Conservation (phyloP, 2,797 vertebrate genomes). For the Buphagus erythrorhynchus region DNA sequence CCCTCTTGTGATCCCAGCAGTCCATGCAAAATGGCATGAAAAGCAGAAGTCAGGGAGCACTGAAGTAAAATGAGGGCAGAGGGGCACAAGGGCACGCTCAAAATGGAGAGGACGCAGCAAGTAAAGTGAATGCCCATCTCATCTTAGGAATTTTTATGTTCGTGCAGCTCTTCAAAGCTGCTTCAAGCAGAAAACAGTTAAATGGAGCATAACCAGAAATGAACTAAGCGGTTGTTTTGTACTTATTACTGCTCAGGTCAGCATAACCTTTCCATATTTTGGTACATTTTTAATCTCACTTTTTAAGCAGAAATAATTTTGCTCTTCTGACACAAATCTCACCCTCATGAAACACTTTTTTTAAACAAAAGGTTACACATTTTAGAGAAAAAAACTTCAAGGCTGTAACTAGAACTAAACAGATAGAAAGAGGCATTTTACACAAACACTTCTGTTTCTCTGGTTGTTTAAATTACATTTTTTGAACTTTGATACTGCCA, state of each 20-base stretch:
- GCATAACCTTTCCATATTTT: not conserved
- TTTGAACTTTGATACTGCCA: not conserved
- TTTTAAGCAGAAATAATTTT: slow-evolving; percentile 4
- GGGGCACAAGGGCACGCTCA: not conserved
- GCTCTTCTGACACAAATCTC: not conserved
- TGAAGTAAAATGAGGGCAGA: slow-evolving; percentile 7
- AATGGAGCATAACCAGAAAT: slow-evolving; percentile 45
- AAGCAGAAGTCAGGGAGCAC: not conserved
- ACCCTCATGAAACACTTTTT: not conserved
- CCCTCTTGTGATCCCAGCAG: not conserved
- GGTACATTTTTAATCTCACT: not conserved
- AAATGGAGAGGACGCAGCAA: not conserved
- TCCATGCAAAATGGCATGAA: not conserved
- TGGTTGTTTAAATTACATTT: not conserved
- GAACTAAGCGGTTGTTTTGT: slow-evolving; percentile 22
- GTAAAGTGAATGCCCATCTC: not conserved
- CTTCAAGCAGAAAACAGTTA: slow-evolving; percentile 54
- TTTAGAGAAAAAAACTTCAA: not conserved
- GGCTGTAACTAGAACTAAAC: not conserved
- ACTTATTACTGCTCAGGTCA: slow-evolving; percentile 25
- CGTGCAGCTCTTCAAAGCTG: not conserved
- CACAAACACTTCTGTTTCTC: not conserved
- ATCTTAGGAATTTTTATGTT: not conserved
- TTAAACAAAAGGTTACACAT: not conserved
- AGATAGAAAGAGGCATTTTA: not conserved